phyloP scores from a whole-genome alignment of 1,140 invertebrate species.

The Leptinotarsa defecta region DNA sequence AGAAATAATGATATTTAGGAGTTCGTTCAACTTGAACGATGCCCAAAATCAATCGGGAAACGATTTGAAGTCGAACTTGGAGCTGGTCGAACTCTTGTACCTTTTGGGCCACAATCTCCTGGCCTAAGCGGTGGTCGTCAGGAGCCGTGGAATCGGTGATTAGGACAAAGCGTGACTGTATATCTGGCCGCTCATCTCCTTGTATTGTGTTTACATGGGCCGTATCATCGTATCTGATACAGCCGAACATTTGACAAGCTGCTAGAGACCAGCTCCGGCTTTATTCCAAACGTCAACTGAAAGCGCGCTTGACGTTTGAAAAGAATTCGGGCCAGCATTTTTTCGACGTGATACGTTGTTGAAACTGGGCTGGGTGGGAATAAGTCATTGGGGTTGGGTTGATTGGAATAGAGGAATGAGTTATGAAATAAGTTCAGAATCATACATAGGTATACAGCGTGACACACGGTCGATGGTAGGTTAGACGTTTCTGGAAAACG shows the following conservation, averaged over 20 bases:
- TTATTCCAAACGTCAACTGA: slow-evolving; percentile 4
- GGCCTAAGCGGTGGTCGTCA: slow-evolving; percentile 20
- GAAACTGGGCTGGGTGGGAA: neutral
- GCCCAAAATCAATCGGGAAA: too few species aligned
- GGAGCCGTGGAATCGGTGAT: slow-evolving; percentile 22
- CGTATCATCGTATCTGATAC: slow-evolving; percentile 34
- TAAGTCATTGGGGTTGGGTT: too few species aligned
- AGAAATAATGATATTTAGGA: too few species aligned
- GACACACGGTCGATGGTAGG: too few species aligned
- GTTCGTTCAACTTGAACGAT: too few species aligned
- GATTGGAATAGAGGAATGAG: too few species aligned
- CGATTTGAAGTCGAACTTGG: too few species aligned
- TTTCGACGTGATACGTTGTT: neutral
- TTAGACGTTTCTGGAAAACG: too few species aligned
- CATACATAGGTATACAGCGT: too few species aligned
- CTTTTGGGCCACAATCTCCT: neutral
- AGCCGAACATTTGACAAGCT: slow-evolving; percentile 22
- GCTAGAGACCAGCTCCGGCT: slow-evolving; percentile 5
- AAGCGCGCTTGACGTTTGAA: neutral
- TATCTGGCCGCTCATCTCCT: slow-evolving; percentile 37
- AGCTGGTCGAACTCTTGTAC: too few species aligned
- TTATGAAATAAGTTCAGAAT: too few species aligned
- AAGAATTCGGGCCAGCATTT: slow-evolving; percentile 10
- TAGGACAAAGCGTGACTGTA: slow-evolving; percentile 35
- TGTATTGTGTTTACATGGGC: slow-evolving; percentile 40